Evolutionary conservation across 2,113 vertebrate species (phyloP).

Genomic region (Butorides virescens): DNA sequence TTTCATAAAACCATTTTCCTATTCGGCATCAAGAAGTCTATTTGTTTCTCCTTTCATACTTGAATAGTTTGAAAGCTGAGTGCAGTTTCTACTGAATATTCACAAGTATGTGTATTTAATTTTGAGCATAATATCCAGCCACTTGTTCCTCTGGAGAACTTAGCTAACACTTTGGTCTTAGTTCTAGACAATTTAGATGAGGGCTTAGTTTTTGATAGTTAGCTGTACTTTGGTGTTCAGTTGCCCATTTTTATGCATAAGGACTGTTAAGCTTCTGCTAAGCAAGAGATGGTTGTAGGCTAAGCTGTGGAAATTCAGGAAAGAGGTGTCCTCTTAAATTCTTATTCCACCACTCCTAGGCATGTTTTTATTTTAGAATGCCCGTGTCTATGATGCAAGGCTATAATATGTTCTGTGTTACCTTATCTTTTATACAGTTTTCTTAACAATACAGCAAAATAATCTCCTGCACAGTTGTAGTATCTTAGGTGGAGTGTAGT

Average conservation of each 20-base stretch:
- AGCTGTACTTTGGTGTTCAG: slow-evolving; percentile 19
- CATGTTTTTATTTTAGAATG: slow-evolving; percentile 55
- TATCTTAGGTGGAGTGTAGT: slow-evolving; percentile 78
- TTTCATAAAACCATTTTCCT: slow-evolving; percentile 35
- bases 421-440: slow-evolving; percentile 56
- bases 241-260: slow-evolving; percentile 34
- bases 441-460: slow-evolving; percentile 68
- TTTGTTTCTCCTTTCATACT: background rate
- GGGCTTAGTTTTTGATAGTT: slow-evolving; percentile 30
- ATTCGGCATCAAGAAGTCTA: background rate
- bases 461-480: slow-evolving; percentile 76
- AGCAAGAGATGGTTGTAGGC: slow-evolving; percentile 20
- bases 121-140: background rate
- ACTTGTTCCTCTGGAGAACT: background rate
- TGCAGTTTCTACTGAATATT: slow-evolving; percentile 48
- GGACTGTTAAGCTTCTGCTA: slow-evolving; percentile 32
- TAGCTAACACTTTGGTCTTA: background rate
- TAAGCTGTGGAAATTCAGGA: slow-evolving; percentile 36
- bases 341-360: slow-evolving; percentile 33
- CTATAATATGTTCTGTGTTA: slow-evolving; percentile 61
- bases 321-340: slow-evolving; percentile 55
- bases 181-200: slow-evolving; percentile 13
- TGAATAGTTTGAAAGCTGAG: slow-evolving; percentile 39
- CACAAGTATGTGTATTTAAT: background rate
- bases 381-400: slow-evolving; percentile 59